phyloP scores from a whole-genome alignment of 2,113 vertebrate genomes.

The Pygoscelis antarcticus region DNA sequence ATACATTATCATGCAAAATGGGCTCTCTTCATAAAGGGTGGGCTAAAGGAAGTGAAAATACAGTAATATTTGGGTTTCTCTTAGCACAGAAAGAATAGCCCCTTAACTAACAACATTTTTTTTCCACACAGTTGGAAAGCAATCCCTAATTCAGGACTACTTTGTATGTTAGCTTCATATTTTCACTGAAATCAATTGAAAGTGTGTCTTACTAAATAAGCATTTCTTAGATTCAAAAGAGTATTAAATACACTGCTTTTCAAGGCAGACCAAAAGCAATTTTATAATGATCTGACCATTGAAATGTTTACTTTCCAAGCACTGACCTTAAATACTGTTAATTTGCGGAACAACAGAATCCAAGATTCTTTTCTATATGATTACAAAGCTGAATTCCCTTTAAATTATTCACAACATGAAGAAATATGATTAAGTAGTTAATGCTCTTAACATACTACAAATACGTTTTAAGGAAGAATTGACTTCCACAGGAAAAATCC shows the following conservation, averaged over 20 bases:
- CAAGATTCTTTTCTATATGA: background rate
- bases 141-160: background rate
- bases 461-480: background rate
- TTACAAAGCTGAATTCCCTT: background rate
- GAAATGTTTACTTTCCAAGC: background rate
- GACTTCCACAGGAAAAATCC: conserved; percentile 5
- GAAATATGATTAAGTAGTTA: background rate
- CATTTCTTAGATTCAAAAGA: background rate
- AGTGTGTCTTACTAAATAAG: background rate
- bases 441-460: background rate
- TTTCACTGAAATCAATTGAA: background rate
- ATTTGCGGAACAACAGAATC: background rate
- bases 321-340: background rate
- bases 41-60: background rate
- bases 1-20: background rate
- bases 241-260: background rate
- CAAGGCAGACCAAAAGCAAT: background rate
- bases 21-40: background rate
- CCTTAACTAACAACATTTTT: background rate
- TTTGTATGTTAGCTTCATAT: background rate
- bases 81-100: background rate
- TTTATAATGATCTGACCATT: background rate
- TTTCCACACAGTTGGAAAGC: background rate
- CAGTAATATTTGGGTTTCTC: background rate
- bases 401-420: background rate